Evolutionary conservation across 2,888 invertebrate species (phyloP).

Genomic region (Pachliopta kotzebuea): DNA sequence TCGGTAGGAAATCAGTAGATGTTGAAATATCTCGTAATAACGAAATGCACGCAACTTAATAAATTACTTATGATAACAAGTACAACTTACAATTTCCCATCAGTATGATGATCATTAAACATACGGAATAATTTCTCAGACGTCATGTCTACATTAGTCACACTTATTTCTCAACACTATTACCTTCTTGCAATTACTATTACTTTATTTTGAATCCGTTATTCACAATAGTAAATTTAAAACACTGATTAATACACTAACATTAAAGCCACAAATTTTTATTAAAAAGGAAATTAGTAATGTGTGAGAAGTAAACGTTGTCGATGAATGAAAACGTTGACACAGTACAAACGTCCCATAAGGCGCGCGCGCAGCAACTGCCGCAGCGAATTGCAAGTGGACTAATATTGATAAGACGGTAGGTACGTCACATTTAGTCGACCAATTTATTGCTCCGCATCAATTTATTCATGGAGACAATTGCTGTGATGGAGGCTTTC

Average conservation of each 20-base stretch:
- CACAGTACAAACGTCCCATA: conserved; percentile 51
- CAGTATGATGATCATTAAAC: conserved; percentile 59
- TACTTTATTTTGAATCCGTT: conserved; percentile 41
- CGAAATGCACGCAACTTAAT: not conserved
- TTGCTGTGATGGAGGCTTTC: conserved; percentile 41
- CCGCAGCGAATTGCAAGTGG: conserved; percentile 55
- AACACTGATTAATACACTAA: conserved; percentile 5
- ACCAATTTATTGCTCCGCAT: conserved; percentile 73
- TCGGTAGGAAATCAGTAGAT: not conserved
- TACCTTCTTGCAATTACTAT: conserved; percentile 21
- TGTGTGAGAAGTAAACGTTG: conserved; percentile 15
- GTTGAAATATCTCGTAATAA: not conserved
- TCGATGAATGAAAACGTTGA: conserved; percentile 34
- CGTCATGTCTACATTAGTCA: conserved; percentile 68
- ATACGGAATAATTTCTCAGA: conserved; percentile 49
- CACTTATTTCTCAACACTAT: conserved; percentile 44
- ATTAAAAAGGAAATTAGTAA: not conserved
- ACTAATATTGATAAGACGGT: conserved; percentile 68
- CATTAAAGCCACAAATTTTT: too few relatives aligned
- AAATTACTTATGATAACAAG: conserved; percentile 6
- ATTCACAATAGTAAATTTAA: conserved; percentile 37
- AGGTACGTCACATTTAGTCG: conserved; percentile 60
- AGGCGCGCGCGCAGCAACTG: conserved; percentile 59
- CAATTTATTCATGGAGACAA: conserved; percentile 74
- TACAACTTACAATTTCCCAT: conserved; percentile 75